These are phyloP conservation scores for Orestias chungarensis DNA, from an alignment of 2,797 vertebrate species.

Conservation along the genomic window DNA sequence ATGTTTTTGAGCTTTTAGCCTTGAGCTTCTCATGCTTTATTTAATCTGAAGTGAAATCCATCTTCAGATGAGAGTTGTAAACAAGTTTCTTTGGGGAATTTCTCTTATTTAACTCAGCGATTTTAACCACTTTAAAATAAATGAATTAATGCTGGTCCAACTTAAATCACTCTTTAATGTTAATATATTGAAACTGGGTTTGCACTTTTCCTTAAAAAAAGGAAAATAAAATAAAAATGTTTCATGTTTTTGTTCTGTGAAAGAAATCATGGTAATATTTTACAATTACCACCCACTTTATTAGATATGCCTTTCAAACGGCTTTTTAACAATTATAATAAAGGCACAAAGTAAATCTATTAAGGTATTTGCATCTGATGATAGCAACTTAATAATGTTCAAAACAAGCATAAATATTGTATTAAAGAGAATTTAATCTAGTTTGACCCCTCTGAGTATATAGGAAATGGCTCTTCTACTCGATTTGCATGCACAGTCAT, in stretches of 20 bases:
- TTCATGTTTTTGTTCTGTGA: background rate
- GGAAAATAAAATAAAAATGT: no score
- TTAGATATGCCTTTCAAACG: background rate
- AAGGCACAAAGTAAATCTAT: background rate
- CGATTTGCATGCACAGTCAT: background rate
- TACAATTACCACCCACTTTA: background rate
- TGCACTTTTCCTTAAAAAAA: background rate
- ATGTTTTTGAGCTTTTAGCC: constrained; percentile 12
- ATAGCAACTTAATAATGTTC: background rate
- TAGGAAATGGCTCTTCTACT: background rate
- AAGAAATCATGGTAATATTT: background rate
- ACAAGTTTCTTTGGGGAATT: constrained; percentile 35
- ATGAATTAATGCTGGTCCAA: background rate
- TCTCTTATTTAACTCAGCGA: background rate
- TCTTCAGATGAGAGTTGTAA: constrained; percentile 20
- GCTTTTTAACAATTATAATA: background rate
- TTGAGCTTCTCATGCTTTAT: constrained; percentile 31
- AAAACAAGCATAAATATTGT: background rate
- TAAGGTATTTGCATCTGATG: background rate
- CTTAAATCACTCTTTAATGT: background rate
- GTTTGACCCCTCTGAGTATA: background rate
- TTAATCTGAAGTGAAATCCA: constrained; percentile 27
- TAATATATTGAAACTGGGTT: background rate
- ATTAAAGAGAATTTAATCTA: background rate
- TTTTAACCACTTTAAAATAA: background rate